Conservation (phyloP, 2,888 invertebrate species). For the Morpho helenor region DNA sequence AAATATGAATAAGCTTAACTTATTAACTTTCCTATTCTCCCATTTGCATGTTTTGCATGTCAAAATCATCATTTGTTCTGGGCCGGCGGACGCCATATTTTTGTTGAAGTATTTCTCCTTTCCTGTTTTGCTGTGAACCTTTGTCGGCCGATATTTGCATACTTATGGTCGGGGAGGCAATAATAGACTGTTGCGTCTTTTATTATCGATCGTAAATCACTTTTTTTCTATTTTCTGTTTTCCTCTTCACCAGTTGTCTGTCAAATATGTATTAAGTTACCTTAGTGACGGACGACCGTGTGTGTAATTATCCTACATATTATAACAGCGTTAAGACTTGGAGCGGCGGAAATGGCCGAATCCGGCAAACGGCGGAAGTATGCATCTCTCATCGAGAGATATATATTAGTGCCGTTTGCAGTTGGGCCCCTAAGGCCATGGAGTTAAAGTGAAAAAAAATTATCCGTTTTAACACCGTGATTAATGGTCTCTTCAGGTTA, state of each 20-base stretch:
- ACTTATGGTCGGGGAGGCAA: conserved; percentile 17
- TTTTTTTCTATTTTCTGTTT: conserved; percentile 1
- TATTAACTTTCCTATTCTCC: background rate
- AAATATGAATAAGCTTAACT: background rate
- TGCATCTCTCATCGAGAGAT: too few relatives aligned
- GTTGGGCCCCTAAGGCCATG: too few relatives aligned
- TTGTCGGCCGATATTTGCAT: conserved; percentile 23
- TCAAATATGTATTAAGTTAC: too few relatives aligned
- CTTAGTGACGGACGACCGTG: too few relatives aligned
- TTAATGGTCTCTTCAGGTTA: too few relatives aligned
- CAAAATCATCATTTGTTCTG: conserved; percentile 19
- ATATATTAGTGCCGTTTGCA: too few relatives aligned
- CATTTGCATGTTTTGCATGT: conserved; percentile 20
- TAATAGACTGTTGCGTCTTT: conserved; percentile 16
- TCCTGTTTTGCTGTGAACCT: conserved; percentile 24
- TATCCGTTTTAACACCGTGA: too few relatives aligned
- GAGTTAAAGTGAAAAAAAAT: too few relatives aligned
- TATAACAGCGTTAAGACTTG: too few relatives aligned
- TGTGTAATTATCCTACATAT: too few relatives aligned
- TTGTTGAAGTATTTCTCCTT: conserved; percentile 20
- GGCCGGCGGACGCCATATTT: conserved; percentile 20
- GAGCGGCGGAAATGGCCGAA: too few relatives aligned
- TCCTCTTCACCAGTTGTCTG: background rate
- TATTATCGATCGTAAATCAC: conserved; percentile 11
- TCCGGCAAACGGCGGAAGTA: too few relatives aligned